Evolutionary conservation across 2,113 vertebrate genomes (phyloP).

Genomic region (Himantopus leucocephalus): DNA sequence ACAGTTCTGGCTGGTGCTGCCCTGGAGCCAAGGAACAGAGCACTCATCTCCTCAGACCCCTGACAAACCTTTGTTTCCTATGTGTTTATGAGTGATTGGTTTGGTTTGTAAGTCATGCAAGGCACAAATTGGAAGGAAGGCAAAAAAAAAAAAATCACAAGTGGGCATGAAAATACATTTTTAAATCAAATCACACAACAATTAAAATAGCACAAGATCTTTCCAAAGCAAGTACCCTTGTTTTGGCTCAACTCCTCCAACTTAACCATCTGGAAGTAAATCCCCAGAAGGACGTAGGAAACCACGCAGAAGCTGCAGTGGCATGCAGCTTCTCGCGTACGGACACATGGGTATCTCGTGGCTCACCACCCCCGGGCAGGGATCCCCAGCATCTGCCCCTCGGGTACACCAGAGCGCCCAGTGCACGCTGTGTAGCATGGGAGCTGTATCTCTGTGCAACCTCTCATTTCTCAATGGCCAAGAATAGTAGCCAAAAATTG

Average conservation of each 20-base stretch:
- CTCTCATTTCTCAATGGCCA: background rate
- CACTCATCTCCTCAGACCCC: background rate
- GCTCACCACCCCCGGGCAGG: background rate
- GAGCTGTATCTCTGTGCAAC: background rate
- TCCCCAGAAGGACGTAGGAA: background rate
- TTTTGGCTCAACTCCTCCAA: background rate
- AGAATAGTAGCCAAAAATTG: background rate
- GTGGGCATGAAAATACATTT: background rate
- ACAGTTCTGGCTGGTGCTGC: background rate
- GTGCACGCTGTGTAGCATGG: accelerated
- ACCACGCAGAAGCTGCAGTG: background rate
- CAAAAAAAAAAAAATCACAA: background rate
- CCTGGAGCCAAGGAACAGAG: background rate
- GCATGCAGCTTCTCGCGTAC: background rate
- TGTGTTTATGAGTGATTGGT: background rate
- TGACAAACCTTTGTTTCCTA: background rate
- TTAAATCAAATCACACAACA: background rate
- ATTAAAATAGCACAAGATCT: background rate
- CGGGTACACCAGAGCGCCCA: accelerated
- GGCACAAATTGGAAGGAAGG: background rate
- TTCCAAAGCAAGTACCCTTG: background rate
- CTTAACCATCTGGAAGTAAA: background rate
- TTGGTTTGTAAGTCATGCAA: background rate
- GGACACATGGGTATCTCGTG: background rate
- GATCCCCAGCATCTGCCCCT: background rate